Conservation (phyloP, 53 echinoderm and acorn worm species). For the Paracentrotus lividus region DNA sequence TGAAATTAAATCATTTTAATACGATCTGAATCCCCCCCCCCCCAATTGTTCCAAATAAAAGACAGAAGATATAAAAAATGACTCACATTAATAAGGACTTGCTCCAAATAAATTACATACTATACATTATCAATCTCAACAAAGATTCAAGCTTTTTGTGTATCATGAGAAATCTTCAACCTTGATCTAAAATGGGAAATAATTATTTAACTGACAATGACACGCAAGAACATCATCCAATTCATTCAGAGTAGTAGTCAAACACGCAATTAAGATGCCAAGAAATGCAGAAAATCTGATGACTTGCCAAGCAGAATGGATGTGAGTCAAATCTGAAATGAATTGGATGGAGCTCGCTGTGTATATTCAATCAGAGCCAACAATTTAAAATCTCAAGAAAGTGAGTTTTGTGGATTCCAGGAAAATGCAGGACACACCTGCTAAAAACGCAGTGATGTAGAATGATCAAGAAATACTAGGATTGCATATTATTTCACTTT, state of each 20-base stretch:
- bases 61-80: too few relatives aligned
- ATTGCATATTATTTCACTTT: too few relatives aligned
- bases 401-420: neutral
- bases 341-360: neutral
- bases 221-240: neutral
- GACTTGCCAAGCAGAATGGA: constrained; percentile 55
- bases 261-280: constrained; percentile 51
- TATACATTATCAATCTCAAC: neutral
- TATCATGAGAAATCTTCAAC: neutral
- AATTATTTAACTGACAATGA: neutral
- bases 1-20: too few relatives aligned
- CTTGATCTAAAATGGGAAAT: neutral
- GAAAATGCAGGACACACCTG: constrained; percentile 19
- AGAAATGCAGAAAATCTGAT: constrained; percentile 34
- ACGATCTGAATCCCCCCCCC: too few relatives aligned
- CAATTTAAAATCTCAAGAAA: neutral
- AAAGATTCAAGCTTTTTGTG: neutral
- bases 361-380: neutral
- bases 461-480: neutral
- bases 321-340: constrained; percentile 8
- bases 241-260: neutral
- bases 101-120: neutral
- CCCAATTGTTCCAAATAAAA: too few relatives aligned
- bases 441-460: neutral
- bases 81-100: too few relatives aligned